phyloP scores from a whole-genome alignment of 2,888 invertebrate species.

The Disparrhopalites patrizii region DNA sequence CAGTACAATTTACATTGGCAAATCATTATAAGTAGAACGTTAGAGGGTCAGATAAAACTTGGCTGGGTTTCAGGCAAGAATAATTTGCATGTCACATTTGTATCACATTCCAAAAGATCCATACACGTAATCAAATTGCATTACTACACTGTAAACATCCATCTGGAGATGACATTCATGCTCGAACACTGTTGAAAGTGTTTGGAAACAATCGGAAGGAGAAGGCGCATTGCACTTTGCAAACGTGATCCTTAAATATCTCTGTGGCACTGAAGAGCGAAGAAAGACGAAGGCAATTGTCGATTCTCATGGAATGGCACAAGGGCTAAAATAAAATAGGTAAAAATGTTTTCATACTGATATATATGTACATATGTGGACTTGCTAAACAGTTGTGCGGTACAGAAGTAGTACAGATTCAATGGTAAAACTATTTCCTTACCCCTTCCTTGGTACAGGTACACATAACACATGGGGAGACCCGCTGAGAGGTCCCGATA shows the following conservation, averaged over 20 bases:
- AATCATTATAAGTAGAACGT: too few species aligned
- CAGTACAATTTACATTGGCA: too few species aligned
- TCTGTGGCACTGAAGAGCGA: slow-evolving; percentile 52
- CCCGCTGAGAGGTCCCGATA: slow-evolving; percentile 52
- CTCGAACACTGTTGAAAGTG: slow-evolving; percentile 7
- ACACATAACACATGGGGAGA: slow-evolving; percentile 56
- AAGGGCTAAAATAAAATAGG: slow-evolving; percentile 51
- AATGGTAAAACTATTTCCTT: too few species aligned
- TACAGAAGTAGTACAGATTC: too few species aligned
- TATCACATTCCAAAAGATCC: too few species aligned
- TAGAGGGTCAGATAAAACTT: too few species aligned
- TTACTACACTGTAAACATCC: too few species aligned
- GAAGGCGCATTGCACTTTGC: slow-evolving; percentile 57
- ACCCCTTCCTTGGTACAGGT: slow-evolving; percentile 57
- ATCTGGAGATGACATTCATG: too few species aligned
- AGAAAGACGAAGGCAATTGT: slow-evolving; percentile 54
- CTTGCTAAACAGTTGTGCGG: background rate
- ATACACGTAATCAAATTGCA: too few species aligned
- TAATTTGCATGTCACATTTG: too few species aligned
- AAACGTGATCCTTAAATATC: slow-evolving; percentile 54
- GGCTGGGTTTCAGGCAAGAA: too few species aligned
- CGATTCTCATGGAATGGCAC: slow-evolving; percentile 55
- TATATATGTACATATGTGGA: slow-evolving; percentile 8
- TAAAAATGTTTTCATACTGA: slow-evolving; percentile 10
- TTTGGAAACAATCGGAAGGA: slow-evolving; percentile 52